These are phyloP conservation scores for Strigamia maritima DNA, from an alignment of 2,888 invertebrate species.

Conservation along the genomic window DNA sequence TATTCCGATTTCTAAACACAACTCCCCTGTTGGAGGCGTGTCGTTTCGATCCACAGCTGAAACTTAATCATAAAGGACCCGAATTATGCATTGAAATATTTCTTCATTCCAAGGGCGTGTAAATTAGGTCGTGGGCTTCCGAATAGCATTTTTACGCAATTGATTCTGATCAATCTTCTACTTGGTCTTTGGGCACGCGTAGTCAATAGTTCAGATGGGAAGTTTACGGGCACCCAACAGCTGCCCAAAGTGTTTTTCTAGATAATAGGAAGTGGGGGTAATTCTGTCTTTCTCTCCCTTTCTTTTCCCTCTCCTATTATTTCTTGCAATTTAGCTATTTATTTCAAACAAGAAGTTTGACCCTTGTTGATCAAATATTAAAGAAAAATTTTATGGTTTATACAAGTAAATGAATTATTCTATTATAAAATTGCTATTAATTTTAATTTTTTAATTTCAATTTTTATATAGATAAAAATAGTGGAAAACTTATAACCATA, in stretches of 20 bases:
- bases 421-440: too few species aligned
- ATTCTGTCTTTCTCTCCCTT: not conserved
- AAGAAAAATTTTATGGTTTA: too few species aligned
- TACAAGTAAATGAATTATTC: too few species aligned
- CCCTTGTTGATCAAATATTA: not conserved
- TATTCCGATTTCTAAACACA: constrained; percentile 1
- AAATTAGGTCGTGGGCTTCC: not conserved
- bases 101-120: not conserved
- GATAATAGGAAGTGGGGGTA: constrained; percentile 22
- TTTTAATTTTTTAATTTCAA: too few species aligned
- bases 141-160: not conserved
- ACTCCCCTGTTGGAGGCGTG: constrained; percentile 15
- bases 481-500: too few species aligned
- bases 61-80: not conserved
- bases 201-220: constrained; percentile 19
- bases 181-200: not conserved
- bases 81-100: constrained; percentile 4
- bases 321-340: not conserved
- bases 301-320: not conserved
- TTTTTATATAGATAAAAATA: too few species aligned
- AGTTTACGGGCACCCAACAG: constrained; percentile 6
- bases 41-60: not conserved
- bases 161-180: not conserved
- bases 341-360: not conserved
- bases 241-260: constrained; percentile 23